Percentiles rank a stretch among this genome's conserved stretches.
Evolutionary conservation across 2,888 invertebrate species (phyloP).

Genomic region (Rotaria macrura): DNA sequence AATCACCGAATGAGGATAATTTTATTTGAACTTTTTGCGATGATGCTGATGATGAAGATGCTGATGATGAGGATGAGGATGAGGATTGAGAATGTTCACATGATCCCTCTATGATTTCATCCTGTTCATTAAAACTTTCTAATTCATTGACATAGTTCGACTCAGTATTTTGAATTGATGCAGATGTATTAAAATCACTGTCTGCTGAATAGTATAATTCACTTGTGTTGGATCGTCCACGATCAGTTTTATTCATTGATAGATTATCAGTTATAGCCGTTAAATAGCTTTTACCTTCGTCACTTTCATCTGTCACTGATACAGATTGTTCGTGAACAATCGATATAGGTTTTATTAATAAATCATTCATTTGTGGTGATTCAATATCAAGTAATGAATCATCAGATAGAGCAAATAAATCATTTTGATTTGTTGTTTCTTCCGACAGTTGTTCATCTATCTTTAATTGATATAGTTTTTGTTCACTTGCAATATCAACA

Average conservation of each 20-base stretch:
- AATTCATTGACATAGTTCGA: neutral
- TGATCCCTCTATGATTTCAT: too few relatives aligned
- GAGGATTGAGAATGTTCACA: too few relatives aligned
- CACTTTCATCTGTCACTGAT: neutral
- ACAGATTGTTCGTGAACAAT: neutral
- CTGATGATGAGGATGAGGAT: neutral
- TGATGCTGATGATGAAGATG: neutral
- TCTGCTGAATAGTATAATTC: constrained; percentile 8
- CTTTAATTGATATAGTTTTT: neutral
- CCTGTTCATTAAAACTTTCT: too few relatives aligned
- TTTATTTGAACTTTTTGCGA: neutral
- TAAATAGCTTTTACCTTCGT: neutral
- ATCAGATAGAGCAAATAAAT: neutral
- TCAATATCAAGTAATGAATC: constrained; percentile 6
- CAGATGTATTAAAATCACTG: neutral
- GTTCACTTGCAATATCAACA: neutral
- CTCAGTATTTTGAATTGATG: neutral
- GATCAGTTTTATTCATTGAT: neutral
- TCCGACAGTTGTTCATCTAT: neutral
- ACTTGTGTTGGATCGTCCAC: constrained; percentile 6
- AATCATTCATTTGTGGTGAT: neutral
- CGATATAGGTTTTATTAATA: neutral
- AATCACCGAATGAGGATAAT: neutral
- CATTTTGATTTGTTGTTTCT: neutral
- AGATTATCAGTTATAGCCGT: neutral